Evolutionary conservation across 2,888 invertebrate species (phyloP), one percentile per base, ranked within the genome.

Genomic region (Melanotus villosus): DNA sequence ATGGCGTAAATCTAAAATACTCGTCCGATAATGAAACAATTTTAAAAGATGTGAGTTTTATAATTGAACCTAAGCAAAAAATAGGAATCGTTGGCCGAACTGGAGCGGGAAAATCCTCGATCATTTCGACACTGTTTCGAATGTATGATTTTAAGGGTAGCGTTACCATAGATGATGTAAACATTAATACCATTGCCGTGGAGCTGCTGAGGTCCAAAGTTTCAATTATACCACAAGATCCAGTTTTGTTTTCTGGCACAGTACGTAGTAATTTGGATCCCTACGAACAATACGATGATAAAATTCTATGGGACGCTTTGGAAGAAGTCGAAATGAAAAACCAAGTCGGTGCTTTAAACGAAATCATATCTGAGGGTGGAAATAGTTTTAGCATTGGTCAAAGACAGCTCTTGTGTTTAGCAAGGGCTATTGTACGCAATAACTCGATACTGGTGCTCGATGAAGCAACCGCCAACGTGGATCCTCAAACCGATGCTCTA

Each of bases 241-340:
- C 95, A 0, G 92, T 94, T 65, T 85, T 95, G 52, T 95, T 97
- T 85, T 92, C 93, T 0, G 96, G 96, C 41, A 92, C 94, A 6
- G 88, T 97, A 85, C 87, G 96, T 1, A 91, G 91, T 78, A 97
- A 97, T 85, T 87, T 97, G 62, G 97, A 97, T 86, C 97, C 96
- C 1, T 94, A 95, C 81, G 89, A 91, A 65, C 89, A 91, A 78
- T 92, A 91, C 79, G 87, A 89, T 0, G 96, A 97, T 77, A 88
- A 89, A n/a, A 88, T 92, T 65, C 84, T 97, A 0, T 96, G 96
- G 96, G 87, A 89, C 67, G 94, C 93, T 0, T 84, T 97, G 19
- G 93, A 94, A 73, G 93, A 95, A 84, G 91, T 92, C 58, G 90
- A 92, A 77, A 80, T 96, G 47, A 94, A 94, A 78, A 88, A 90